Conservation (phyloP, 2,888 invertebrate genomes). For the Scaptomyza parva region DNA sequence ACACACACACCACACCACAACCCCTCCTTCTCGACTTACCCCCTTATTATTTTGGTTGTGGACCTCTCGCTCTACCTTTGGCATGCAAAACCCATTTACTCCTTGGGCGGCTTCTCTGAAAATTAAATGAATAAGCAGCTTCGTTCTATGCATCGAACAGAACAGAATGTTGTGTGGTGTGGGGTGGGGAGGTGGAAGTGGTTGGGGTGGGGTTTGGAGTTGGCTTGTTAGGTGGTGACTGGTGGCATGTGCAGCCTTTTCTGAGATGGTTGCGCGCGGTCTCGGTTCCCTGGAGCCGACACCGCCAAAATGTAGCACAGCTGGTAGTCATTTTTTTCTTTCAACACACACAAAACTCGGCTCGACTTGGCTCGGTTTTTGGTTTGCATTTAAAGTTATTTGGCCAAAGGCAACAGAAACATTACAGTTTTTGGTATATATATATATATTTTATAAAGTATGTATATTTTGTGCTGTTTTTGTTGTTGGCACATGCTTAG, state of each 20-base stretch:
- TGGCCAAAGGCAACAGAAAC: slow-evolving; percentile 40
- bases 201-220: neutral
- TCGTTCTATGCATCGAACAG: slow-evolving; percentile 60
- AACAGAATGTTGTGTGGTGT: too few species aligned
- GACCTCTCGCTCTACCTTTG: slow-evolving; percentile 38
- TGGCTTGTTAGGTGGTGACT: neutral
- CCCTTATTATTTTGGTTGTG: slow-evolving; percentile 1
- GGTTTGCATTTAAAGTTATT: slow-evolving; percentile 64
- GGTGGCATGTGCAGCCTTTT: slow-evolving; percentile 58
- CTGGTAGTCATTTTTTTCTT: slow-evolving; percentile 62
- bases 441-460: neutral
- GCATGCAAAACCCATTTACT: slow-evolving; percentile 56
- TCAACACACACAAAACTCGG: slow-evolving; percentile 1
- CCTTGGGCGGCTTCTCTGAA: slow-evolving; percentile 57
- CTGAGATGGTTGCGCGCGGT: slow-evolving; percentile 33
- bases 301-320: slow-evolving; percentile 60
- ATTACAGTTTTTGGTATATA: slow-evolving; percentile 18
- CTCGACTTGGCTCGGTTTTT: slow-evolving; percentile 12
- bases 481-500: slow-evolving; percentile 52
- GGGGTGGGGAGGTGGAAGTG: too few species aligned
- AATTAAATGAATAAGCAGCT: slow-evolving; percentile 76
- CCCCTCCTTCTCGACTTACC: neutral
- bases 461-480: neutral
- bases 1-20: neutral
- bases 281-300: slow-evolving; percentile 39